These are phyloP conservation scores for Taenaris catops DNA, from an alignment of 2,888 invertebrate species.

Conservation along the genomic window DNA sequence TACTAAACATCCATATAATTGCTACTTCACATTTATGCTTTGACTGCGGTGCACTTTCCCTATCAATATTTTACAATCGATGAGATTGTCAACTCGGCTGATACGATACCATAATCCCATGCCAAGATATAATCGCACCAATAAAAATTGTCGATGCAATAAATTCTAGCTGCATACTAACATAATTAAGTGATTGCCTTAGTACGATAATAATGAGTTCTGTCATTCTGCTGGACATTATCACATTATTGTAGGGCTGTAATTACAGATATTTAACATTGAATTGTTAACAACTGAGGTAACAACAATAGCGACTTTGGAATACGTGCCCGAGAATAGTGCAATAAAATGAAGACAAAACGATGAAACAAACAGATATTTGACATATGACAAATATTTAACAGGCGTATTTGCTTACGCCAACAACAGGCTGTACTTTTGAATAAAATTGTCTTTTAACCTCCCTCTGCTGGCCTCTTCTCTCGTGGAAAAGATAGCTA, in stretches of 20 bases:
- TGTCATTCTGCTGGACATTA: constrained; percentile 23
- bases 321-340: too few species aligned
- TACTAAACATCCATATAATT: too few species aligned
- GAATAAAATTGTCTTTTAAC: too few species aligned
- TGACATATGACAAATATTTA: too few species aligned
- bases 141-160: constrained; percentile 27
- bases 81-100: constrained; percentile 18
- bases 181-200: constrained; percentile 27
- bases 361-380: too few species aligned
- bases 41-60: constrained; percentile 1
- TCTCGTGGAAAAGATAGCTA: too few species aligned
- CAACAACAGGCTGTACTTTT: too few species aligned
- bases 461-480: too few species aligned
- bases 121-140: constrained; percentile 16
- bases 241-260: constrained; percentile 15
- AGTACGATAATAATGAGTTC: constrained; percentile 27
- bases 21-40: constrained; percentile 1
- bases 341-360: too few species aligned
- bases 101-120: constrained; percentile 20
- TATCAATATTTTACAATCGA: constrained; percentile 6
- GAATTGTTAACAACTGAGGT: too few species aligned
- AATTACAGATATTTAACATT: constrained; percentile 1
- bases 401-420: too few species aligned
- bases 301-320: too few species aligned
- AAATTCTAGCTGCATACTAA: constrained; percentile 27